These are phyloP conservation scores for Stichopus chloronotus DNA, from an alignment of 35 echinoderm and acorn worm genomes.

Conservation along the genomic window DNA sequence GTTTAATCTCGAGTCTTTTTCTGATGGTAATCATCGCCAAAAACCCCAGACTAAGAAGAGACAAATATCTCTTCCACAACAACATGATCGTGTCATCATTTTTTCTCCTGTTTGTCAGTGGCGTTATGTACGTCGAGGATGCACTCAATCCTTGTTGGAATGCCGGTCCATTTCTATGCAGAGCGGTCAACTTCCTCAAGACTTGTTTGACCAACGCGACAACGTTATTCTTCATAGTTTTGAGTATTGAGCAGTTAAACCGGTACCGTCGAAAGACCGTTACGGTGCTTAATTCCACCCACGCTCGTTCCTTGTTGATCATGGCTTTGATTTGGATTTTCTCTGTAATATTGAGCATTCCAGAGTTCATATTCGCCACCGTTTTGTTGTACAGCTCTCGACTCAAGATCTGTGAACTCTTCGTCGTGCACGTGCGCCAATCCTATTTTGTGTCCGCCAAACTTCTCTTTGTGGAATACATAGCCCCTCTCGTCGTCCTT, in stretches of 20 bases:
- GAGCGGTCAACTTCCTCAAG: neutral
- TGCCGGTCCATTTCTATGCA: neutral
- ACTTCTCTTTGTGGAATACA: conserved; percentile 19
- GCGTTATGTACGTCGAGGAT: conserved; percentile 8
- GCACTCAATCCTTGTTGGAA: conserved; percentile 40
- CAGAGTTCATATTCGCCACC: neutral
- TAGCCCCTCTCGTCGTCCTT: neutral
- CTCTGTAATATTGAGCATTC: neutral
- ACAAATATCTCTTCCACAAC: conserved; percentile 25
- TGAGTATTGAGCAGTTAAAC: conserved; percentile 16
- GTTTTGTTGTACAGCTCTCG: neutral
- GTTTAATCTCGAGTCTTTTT: neutral
- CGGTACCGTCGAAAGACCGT: conserved; percentile 18
- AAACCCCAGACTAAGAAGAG: conserved; percentile 4
- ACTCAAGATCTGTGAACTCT: neutral
- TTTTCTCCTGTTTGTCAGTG: conserved; percentile 11
- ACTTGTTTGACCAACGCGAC: neutral
- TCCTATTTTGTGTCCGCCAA: neutral
- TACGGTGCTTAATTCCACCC: conserved; percentile 25
- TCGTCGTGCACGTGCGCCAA: neutral
- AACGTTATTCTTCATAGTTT: neutral
- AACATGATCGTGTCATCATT: neutral
- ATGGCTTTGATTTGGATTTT: neutral
- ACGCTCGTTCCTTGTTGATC: conserved; percentile 2
- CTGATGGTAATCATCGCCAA: conserved; percentile 22